A percentile compares a stretch with the other conserved stretches of the same genome.
These are phyloP conservation scores for Drosophila incognita DNA, from an alignment of 2,888 invertebrate genomes.

Conservation along the genomic window DNA sequence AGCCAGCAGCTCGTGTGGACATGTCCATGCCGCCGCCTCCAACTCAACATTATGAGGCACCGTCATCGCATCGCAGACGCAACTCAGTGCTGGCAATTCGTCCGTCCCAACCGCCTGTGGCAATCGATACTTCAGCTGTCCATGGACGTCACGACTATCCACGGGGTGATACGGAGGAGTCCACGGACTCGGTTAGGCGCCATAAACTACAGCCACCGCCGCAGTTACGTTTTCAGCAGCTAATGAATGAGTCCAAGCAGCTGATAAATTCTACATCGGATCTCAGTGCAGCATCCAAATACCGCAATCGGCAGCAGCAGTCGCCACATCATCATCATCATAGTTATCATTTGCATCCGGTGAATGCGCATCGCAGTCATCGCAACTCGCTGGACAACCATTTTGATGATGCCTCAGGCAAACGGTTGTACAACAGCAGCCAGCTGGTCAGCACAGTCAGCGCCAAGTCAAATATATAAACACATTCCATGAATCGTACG, in stretches of 20 bases:
- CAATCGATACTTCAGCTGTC: constrained; percentile 12
- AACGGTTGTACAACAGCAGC: constrained; percentile 63
- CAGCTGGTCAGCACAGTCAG: constrained; percentile 34
- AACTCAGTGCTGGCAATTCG: no score
- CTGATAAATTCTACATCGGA: constrained; percentile 40
- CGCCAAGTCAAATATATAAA: constrained; percentile 16
- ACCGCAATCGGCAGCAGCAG: constrained; percentile 9
- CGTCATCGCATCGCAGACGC: no score
- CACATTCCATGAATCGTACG: constrained; percentile 55
- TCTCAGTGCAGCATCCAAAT: constrained; percentile 17
- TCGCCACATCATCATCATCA: background rate
- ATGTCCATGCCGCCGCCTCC: no score
- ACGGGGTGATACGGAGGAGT: background rate
- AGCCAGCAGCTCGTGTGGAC: no score
- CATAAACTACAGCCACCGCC: constrained; percentile 84
- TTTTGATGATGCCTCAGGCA: constrained; percentile 42
- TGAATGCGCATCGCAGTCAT: constrained; percentile 14
- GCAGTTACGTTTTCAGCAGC: constrained; percentile 33
- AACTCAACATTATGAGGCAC: no score
- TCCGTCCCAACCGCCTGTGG: no score
- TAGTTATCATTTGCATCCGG: background rate
- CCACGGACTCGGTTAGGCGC: constrained; percentile 85
- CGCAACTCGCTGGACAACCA: constrained; percentile 37
- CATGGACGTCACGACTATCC: constrained; percentile 88
- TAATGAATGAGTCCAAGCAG: constrained; percentile 46